Conservation (phyloP, 2,797 vertebrate species). For the Argyrosomus regius region DNA sequence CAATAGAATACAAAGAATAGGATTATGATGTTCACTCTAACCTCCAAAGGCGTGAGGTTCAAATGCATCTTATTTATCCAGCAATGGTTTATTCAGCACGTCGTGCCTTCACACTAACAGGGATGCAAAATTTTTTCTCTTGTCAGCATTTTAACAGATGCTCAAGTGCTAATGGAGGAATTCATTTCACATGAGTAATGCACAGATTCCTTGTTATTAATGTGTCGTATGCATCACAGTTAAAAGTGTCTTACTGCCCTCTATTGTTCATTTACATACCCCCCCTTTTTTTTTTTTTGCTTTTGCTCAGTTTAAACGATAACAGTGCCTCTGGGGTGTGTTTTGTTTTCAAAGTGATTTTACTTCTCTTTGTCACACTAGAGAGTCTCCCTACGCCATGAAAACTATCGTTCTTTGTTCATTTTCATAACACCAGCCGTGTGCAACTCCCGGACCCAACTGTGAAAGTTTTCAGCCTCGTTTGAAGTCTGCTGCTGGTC, state of each 20-base stretch:
- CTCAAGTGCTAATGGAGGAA: background rate
- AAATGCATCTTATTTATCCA: conserved; percentile 1
- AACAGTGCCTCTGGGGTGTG: conserved; percentile 28
- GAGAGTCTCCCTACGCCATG: conserved; percentile 23
- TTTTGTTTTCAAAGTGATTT: conserved; percentile 37
- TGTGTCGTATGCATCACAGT: background rate
- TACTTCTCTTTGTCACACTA: conserved; percentile 30
- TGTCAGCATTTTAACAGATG: conserved; percentile 3
- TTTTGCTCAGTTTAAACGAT: conserved; percentile 24
- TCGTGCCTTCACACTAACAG: background rate
- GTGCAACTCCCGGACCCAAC: conserved; percentile 34
- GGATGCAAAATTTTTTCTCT: background rate
- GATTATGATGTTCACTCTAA: background rate
- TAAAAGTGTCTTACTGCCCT: conserved; percentile 43
- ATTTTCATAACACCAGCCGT: conserved; percentile 40
- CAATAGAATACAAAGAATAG: background rate
- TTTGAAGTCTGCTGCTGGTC: conserved; percentile 51
- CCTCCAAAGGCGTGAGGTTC: background rate
- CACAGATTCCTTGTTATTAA: background rate
- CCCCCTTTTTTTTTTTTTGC: background rate
- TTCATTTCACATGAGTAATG: conserved; percentile 4
- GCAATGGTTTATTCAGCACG: background rate
- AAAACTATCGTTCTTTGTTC: conserved; percentile 47
- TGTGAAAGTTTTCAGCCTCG: conserved; percentile 47
- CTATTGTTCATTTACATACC: conserved; percentile 31